Evolutionary conservation across 2,888 invertebrate genomes (phyloP).

Genomic region (Sarcophaga carnaria): DNA sequence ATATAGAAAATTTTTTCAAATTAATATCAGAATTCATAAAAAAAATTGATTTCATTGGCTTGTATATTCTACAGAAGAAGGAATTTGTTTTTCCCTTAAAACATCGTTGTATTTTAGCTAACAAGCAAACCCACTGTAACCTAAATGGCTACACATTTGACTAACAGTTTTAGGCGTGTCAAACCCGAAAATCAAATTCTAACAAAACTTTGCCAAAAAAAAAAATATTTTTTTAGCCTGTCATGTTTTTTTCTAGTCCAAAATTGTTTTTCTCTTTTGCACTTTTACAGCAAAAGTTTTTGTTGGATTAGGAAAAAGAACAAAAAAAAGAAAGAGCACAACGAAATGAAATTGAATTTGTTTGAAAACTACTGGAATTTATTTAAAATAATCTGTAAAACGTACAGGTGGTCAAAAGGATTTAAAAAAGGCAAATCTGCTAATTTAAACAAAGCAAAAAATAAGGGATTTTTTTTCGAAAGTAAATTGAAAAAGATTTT

Average conservation of each 20-base stretch:
- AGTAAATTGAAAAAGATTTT: background rate
- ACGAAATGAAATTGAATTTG: background rate
- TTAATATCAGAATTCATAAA: too few species aligned
- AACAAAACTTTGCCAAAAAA: background rate
- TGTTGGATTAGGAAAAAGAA: background rate
- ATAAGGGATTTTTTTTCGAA: background rate
- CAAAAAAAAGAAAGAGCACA: background rate
- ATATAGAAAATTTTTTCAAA: too few species aligned
- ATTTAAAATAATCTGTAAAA: background rate
- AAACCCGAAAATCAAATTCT: background rate
- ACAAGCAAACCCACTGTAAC: background rate
- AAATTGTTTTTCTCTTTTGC: background rate
- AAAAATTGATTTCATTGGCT: too few species aligned
- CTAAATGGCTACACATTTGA: background rate
- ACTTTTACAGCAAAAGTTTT: background rate
- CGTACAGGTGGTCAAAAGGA: background rate
- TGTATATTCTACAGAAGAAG: too few species aligned
- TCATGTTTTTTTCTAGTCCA: background rate
- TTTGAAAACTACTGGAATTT: constrained; percentile 2
- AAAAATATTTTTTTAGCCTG: background rate
- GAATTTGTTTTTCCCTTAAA: background rate
- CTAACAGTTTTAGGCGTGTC: background rate
- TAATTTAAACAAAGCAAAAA: background rate
- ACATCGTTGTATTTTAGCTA: background rate
- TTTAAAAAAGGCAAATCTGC: background rate